These are phyloP conservation scores for Pachypsylla venusta DNA, from an alignment of 1,140 invertebrate genomes.

Conservation along the genomic window DNA sequence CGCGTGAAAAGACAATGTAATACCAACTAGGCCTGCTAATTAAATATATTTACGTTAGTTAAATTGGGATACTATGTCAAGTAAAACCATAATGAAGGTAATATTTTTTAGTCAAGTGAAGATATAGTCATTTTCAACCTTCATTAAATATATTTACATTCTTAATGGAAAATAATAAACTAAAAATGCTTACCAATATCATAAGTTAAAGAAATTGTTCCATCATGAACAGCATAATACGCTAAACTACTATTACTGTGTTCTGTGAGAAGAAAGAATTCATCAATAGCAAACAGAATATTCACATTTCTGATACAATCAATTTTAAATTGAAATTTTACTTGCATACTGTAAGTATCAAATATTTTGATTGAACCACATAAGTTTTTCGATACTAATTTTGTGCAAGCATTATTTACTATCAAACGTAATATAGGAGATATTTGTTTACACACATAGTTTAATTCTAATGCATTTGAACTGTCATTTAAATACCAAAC, in stretches of 20 bases:
- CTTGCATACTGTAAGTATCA: neutral
- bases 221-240: neutral
- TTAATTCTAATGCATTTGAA: neutral
- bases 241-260: neutral
- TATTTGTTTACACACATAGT: slow-evolving; percentile 3
- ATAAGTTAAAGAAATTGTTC: neutral
- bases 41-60: no score
- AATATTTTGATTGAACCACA: neutral
- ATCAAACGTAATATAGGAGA: neutral
- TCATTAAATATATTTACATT: no score
- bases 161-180: no score
- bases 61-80: no score
- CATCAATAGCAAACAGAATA: neutral
- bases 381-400: neutral
- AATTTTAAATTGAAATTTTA: neutral
- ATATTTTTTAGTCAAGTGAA: no score
- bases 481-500: neutral
- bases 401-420: neutral
- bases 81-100: no score
- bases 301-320: slow-evolving; percentile 1
- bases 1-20: no score
- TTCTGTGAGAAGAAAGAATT: neutral
- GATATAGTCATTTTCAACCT: no score
- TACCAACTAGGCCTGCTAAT: no score
- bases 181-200: neutral